Percentiles rank a stretch among this genome's conserved stretches.
These are phyloP conservation scores for Rhyacophila evoluta DNA, from an alignment of 2,888 invertebrate genomes.

Conservation along the genomic window DNA sequence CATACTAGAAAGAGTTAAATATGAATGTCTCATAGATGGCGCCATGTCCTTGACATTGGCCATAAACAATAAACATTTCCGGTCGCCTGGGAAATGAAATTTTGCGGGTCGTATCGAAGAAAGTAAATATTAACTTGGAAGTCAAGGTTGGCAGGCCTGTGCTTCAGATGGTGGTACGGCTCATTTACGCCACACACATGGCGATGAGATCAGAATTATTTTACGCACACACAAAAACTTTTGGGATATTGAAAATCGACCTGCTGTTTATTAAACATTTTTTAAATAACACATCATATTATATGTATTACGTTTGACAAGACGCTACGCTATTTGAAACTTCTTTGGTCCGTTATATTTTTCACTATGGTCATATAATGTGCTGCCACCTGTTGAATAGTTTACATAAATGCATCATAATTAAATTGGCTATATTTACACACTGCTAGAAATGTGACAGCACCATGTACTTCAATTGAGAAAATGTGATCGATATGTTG, in stretches of 20 bases:
- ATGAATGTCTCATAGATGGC: neutral
- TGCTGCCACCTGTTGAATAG: too few species aligned
- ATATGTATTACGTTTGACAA: too few species aligned
- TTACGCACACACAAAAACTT: neutral
- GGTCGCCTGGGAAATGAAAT: neutral
- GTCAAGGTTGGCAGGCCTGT: neutral
- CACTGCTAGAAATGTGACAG: too few species aligned
- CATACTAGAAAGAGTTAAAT: neutral
- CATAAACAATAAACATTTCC: constrained; percentile 14
- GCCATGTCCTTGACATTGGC: neutral
- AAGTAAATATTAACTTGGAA: neutral
- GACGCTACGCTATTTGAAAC: too few species aligned
- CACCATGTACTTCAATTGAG: too few species aligned
- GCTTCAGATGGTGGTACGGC: too few species aligned
- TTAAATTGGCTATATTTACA: too few species aligned
- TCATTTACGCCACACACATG: neutral
- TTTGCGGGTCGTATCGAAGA: neutral
- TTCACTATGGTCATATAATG: too few species aligned
- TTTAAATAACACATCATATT: too few species aligned
- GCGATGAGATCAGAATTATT: neutral
- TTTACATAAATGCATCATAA: too few species aligned
- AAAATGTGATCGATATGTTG: too few species aligned
- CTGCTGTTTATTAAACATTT: neutral
- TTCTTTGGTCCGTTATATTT: too few species aligned
- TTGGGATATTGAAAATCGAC: neutral